Conservation (phyloP, 2,113 vertebrate species). For the Poeciliopsis retropinna region DNA sequence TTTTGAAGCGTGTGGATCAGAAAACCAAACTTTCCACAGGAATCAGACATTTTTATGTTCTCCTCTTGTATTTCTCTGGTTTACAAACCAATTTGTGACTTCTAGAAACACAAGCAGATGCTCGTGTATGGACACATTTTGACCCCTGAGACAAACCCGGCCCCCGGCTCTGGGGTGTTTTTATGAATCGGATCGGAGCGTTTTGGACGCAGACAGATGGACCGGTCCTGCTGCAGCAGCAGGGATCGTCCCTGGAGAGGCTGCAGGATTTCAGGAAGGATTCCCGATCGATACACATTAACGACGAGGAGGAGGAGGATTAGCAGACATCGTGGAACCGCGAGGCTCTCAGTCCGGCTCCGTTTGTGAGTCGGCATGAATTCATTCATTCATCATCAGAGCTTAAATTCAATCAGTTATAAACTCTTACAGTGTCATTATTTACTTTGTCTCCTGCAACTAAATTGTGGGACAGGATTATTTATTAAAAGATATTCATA, state of each 20-base stretch:
- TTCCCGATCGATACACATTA: constrained; percentile 76
- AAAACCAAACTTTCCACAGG: no score
- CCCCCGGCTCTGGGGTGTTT: constrained; percentile 14
- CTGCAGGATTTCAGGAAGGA: constrained; percentile 50
- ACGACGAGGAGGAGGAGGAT: constrained; percentile 55
- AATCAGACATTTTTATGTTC: neutral
- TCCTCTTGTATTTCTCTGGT: neutral
- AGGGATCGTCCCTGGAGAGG: constrained; percentile 52
- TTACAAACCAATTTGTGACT: constrained; percentile 2
- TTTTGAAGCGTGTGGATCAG: no score
- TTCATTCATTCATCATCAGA: constrained; percentile 4
- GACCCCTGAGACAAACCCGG: constrained; percentile 15
- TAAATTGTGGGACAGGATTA: neutral
- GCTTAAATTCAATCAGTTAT: constrained; percentile 10
- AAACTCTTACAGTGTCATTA: constrained; percentile 1
- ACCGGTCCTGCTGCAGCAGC: constrained; percentile 44
- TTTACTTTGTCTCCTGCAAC: neutral
- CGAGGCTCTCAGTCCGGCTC: constrained; percentile 1
- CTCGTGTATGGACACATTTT: constrained; percentile 13
- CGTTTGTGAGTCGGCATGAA: neutral
- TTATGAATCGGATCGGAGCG: constrained; percentile 41
- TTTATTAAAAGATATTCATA: neutral
- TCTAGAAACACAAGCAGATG: constrained; percentile 2
- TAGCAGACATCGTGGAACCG: constrained; percentile 52
- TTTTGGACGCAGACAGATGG: constrained; percentile 65